Percentiles rank a stretch among this genome's conserved stretches.
phyloP scores from a whole-genome alignment of 2,797 vertebrate genomes.

The Takifugu ocellatus region DNA sequence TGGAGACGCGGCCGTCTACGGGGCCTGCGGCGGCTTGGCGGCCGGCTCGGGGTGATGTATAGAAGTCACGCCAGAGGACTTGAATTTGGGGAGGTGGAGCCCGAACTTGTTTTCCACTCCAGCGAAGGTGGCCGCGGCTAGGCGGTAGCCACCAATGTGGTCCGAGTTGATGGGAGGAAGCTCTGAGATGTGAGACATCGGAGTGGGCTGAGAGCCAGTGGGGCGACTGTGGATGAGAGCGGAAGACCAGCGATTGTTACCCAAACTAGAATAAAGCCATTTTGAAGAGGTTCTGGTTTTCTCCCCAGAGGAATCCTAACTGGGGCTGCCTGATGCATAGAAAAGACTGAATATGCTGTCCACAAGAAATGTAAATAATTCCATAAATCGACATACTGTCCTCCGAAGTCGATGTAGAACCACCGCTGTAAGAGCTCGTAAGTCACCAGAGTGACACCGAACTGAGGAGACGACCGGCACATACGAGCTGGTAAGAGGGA shows the following conservation, averaged over 20 bases:
- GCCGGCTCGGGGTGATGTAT: conserved; percentile 70
- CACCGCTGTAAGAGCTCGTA: conserved; percentile 96
- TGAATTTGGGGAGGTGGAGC: conserved; percentile 96
- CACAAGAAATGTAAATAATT: not conserved
- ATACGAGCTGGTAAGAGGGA: conserved; percentile 83
- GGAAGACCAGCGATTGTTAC: not conserved
- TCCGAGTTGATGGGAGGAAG: conserved; percentile 88
- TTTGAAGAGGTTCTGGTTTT: too few relatives aligned
- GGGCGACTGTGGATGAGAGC: conserved; percentile 80
- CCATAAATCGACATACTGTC: conserved; percentile 83
- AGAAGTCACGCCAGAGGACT: conserved; percentile 73
- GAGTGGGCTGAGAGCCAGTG: conserved; percentile 82
- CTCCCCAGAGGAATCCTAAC: too few relatives aligned
- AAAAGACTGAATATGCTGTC: not conserved
- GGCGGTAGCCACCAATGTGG: conserved; percentile 92
- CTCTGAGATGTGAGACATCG: conserved; percentile 90
- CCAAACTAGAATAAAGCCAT: too few relatives aligned
- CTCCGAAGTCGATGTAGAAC: conserved; percentile 96
- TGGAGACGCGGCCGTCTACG: conserved; percentile 50
- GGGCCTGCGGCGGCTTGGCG: conserved; percentile 54
- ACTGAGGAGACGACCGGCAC: conserved; percentile 96
- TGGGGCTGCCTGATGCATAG: not conserved
- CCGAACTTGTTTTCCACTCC: conserved; percentile 99
- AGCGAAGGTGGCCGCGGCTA: conserved; percentile 94
- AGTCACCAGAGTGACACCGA: conserved; percentile 94